Percentiles rank a stretch among this genome's conserved stretches.
These are phyloP conservation scores for Athene noctua DNA, from an alignment of 2,113 vertebrate genomes.

Conservation along the genomic window DNA sequence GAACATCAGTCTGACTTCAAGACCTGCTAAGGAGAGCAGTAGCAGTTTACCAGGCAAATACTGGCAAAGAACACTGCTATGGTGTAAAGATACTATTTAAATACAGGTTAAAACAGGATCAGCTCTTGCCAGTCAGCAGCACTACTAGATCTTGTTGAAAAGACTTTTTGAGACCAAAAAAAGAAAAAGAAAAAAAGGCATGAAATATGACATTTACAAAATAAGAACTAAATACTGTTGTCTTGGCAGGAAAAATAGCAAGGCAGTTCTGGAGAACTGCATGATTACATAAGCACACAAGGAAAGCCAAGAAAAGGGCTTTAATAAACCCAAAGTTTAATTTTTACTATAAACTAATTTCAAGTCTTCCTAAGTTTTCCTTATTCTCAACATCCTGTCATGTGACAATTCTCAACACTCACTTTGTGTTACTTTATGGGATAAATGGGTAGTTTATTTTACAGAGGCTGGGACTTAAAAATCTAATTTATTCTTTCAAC, in stretches of 20 bases:
- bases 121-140: background rate
- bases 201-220: background rate
- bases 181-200: background rate
- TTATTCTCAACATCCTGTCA: background rate
- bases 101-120: background rate
- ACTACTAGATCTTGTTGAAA: background rate
- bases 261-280: background rate
- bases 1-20: background rate
- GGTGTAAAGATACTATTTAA: background rate
- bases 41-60: background rate
- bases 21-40: background rate
- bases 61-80: background rate
- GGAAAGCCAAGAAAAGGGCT: background rate
- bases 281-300: background rate
- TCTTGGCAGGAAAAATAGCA: background rate
- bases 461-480: background rate
- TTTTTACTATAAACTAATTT: background rate
- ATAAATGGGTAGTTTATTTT: background rate
- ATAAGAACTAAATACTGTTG: background rate
- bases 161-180: background rate
- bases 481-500: background rate
- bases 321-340: conserved; percentile 7
- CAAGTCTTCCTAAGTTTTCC: background rate
- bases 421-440: background rate
- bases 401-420: background rate